Base-by-base conservation (phyloP, 2,888 invertebrate genomes). In the Drosophila neotestacea region DNA sequence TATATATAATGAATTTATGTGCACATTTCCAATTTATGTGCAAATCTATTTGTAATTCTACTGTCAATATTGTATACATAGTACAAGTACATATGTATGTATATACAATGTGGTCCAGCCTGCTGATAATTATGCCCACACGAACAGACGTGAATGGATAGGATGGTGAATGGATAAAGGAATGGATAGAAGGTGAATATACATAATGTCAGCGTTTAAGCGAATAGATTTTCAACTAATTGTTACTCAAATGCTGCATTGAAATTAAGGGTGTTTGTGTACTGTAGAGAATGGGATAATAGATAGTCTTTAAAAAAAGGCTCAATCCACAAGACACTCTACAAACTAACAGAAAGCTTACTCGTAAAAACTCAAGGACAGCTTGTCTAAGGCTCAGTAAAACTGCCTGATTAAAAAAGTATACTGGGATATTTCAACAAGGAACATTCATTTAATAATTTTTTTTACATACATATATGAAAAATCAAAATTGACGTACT, bases 21-120 rank as follows among this genome's bases (percentile, higher is more conserved):
- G 13, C 32, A 47, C 44, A 50, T 50, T 27, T 50, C 36, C 22
- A 50, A 50, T 36, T 50, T 34, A 50, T 50, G 22, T 50, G 36
- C 16, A 36, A 9, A 50, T 50, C 36, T 50, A 50, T 50, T 50
- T 50, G 50, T 50, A 50, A 50, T 50, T 36, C 50, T 6, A 50
- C 16, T 50, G 50, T 36, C 50, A 50, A 50, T 50, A 50, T 50
- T 36, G 36, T 22, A 52, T 52, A 52, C 39, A 52, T 52, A 52
- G 9, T 38, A 27, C 22, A 6, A n/a, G 38, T n/a, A 16, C 16
- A 16, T 16, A 41, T 11, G 38, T n/a, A 16, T 1, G 1, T 16
- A 41, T 11, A 44, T 27, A 10, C 11, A 48, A 34, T 6, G 22
- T 50, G 50, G 50, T 36, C 36, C 22, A 50, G 50, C 50, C 50